Evolutionary conservation across 2,113 vertebrate genomes (phyloP).

Genomic region (Chaenogobius annularis): DNA sequence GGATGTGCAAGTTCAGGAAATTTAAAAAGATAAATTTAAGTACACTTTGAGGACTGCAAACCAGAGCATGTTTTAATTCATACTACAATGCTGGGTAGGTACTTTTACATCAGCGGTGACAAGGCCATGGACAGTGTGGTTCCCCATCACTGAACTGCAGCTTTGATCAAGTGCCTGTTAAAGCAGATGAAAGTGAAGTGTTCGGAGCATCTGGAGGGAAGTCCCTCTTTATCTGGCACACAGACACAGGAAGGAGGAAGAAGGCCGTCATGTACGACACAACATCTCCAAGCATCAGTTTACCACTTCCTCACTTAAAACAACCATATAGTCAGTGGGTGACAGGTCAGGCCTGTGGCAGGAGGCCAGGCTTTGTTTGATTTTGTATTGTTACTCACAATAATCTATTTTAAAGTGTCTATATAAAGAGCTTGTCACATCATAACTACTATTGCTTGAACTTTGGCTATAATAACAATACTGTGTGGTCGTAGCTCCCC

Average conservation of each 20-base stretch:
- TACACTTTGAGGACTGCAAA: neutral
- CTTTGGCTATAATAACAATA: neutral
- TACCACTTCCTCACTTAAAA: conserved; percentile 45
- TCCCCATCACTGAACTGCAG: conserved; percentile 26
- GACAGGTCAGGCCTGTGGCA: conserved; percentile 30
- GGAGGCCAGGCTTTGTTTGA: conserved; percentile 24
- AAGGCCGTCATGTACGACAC: conserved; percentile 59
- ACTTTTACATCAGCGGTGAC: conserved; percentile 55
- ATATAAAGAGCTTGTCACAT: conserved; percentile 15
- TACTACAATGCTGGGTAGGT: neutral
- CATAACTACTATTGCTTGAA: neutral
- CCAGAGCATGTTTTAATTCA: neutral
- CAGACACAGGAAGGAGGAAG: conserved; percentile 63
- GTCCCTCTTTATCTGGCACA: conserved; percentile 50
- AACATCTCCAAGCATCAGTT: conserved; percentile 60
- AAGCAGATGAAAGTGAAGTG: conserved; percentile 41
- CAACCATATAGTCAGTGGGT: conserved; percentile 10
- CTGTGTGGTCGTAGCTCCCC: neutral
- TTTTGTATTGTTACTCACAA: conserved; percentile 7
- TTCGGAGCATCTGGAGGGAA: conserved; percentile 66
- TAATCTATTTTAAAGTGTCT: conserved; percentile 29
- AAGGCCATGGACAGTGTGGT: conserved; percentile 51
- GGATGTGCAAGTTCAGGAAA: too few relatives aligned
- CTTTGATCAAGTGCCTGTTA: conserved; percentile 61
- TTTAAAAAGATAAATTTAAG: neutral